Conservation (phyloP, 64 coral and sea anemone genomes). For the Pachyseris speciosa region DNA sequence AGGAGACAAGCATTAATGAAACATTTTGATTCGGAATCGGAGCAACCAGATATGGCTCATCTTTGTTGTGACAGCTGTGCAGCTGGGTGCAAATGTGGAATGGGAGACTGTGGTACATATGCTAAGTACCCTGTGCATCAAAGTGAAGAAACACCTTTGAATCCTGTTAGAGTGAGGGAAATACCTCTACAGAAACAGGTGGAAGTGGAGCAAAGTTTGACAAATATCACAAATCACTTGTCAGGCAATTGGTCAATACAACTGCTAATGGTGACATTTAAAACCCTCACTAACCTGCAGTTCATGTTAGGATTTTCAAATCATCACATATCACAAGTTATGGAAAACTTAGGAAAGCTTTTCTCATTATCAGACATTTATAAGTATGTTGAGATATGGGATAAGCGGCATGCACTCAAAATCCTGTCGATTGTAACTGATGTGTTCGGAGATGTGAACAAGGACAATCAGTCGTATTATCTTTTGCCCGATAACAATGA, state of each 20-base stretch:
- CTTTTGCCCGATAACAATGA: too few relatives aligned
- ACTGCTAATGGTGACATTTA: background rate
- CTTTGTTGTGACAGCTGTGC: conserved; percentile 76
- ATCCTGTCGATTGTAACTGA: too few relatives aligned
- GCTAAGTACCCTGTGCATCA: conserved; percentile 4
- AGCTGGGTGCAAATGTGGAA: conserved; percentile 38
- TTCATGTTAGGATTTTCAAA: background rate
- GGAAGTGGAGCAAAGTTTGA: background rate
- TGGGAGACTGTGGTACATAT: background rate
- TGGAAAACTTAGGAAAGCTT: background rate
- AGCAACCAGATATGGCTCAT: background rate
- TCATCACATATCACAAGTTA: background rate
- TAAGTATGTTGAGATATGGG: background rate
- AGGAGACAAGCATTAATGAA: too few relatives aligned
- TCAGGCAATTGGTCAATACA: background rate
- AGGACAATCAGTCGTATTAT: too few relatives aligned
- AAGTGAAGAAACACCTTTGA: background rate
- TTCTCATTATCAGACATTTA: background rate
- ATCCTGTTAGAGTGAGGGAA: conserved; percentile 10
- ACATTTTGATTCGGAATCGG: too few relatives aligned
- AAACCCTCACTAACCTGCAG: background rate
- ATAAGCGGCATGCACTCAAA: too few relatives aligned
- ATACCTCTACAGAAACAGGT: background rate
- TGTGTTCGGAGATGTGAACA: too few relatives aligned
- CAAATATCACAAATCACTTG: background rate